Conservation (phyloP, 2,888 invertebrate species). For the Neocrepidodera transversa region DNA sequence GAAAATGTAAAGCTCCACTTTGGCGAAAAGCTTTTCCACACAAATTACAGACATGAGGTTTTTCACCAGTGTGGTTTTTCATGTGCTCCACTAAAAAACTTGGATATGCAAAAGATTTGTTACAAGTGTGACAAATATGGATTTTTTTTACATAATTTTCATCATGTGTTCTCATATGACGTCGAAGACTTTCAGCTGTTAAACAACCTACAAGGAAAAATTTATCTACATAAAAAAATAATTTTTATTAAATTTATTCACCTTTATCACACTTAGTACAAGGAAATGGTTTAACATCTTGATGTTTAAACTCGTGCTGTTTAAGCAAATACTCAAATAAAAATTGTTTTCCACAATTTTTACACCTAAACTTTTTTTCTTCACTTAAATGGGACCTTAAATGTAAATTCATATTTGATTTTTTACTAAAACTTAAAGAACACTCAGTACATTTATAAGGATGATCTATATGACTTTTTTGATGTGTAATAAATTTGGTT, state of each 20-base stretch:
- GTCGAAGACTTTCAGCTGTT: slow-evolving; percentile 53
- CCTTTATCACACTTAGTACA: slow-evolving; percentile 54
- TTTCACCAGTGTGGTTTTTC: slow-evolving; percentile 58
- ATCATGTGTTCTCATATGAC: slow-evolving; percentile 55
- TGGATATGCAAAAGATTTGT: slow-evolving; percentile 51
- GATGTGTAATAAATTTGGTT: slow-evolving; percentile 43
- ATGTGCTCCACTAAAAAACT: slow-evolving; percentile 56
- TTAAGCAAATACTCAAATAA: slow-evolving; percentile 50
- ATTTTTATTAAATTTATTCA: too few species aligned
- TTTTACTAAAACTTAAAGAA: slow-evolving; percentile 42
- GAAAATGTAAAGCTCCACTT: slow-evolving; percentile 49
- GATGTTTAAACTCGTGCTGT: slow-evolving; percentile 53
- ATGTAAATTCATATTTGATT: slow-evolving; percentile 45
- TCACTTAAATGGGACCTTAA: slow-evolving; percentile 41
- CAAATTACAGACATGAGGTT: slow-evolving; percentile 51
- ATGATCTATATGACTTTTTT: slow-evolving; percentile 44
- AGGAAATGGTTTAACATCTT: slow-evolving; percentile 52
- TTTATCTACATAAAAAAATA: too few species aligned
- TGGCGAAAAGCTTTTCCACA: slow-evolving; percentile 57
- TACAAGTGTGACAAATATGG: slow-evolving; percentile 52
- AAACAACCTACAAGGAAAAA: slow-evolving; percentile 50
- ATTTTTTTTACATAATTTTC: slow-evolving; percentile 50
- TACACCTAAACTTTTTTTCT: slow-evolving; percentile 31
- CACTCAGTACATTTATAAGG: slow-evolving; percentile 48
- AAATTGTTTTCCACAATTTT: slow-evolving; percentile 46